Base-by-base conservation (phyloP, 2,797 vertebrate genomes). In the Limnodromus scolopaceus region DNA sequence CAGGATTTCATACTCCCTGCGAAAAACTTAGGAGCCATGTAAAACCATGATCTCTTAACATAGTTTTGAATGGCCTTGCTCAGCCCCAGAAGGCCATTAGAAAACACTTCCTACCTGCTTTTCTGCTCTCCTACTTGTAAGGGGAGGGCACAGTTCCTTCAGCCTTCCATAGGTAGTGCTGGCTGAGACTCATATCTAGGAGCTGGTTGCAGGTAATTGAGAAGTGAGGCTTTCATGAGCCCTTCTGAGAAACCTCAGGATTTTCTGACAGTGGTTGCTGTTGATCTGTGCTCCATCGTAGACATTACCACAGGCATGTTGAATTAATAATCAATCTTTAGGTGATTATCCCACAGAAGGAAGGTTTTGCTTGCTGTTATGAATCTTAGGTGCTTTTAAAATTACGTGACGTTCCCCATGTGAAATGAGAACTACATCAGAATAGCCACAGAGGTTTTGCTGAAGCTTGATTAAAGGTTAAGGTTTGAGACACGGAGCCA, bases 371-470 rank as follows among this genome's bases (percentile, higher is more conserved):
- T 57, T 66, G 5, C 49, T 74, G 34, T 24, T 24, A 25, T 53
- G 58, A 64, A 39, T 36, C 32, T 13, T 4, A 74, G 65, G 32
- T 46, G 24, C 41, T 78, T 88, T 36, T 68, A 75, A 46, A 53
- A 32, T 27, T 41, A 22, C 0, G 1, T 28, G 24, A 28, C 0
- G 0, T 17, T 68, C 23, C 34, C 25, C 20, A 11, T 1, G 1
- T 53, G 39, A 51, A 66, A 43, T 16, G 27, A 45, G 17, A 36
- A 14, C 18, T 34, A 34, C 24, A 19, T 78, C 61, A 76, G 23
- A 69, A 20, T 20, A 55, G 51, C 36, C 49, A 38, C n/a, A 24
- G 27, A 8, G 24, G 41, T 65, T 84, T 65, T 82, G 36, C 54
- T 77, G 14, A 69, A 54, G 36, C 28, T 17, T n/a, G 23, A 20